Conservation (phyloP, 2,797 vertebrate species). For the Paedocypris micromegethes region DNA sequence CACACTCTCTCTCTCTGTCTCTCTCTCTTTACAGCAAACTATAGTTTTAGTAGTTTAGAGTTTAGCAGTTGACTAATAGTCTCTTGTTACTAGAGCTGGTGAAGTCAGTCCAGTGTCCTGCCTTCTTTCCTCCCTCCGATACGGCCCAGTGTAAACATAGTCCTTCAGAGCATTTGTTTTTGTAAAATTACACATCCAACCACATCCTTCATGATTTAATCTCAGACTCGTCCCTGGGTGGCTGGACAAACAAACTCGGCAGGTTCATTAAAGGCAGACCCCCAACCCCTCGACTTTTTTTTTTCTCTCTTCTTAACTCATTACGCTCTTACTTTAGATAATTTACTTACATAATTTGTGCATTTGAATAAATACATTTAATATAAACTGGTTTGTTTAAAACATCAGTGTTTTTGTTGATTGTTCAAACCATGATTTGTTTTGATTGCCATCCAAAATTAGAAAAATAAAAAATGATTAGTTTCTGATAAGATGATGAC, state of each 20-base stretch:
- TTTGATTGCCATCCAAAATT: no score
- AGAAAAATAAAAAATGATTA: no score
- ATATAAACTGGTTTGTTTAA: no score
- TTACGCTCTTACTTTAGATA: background rate
- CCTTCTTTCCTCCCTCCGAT: conserved; percentile 17
- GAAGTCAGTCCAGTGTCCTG: conserved; percentile 7
- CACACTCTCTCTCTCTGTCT: background rate
- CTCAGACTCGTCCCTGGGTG: conserved; percentile 58
- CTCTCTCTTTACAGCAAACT: conserved; percentile 15
- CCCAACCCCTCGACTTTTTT: conserved; percentile 3
- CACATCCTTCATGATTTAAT: conserved; percentile 66
- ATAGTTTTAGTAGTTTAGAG: conserved; percentile 37
- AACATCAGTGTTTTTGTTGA: no score
- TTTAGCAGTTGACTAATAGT: conserved; percentile 33
- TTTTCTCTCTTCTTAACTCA: conserved; percentile 9
- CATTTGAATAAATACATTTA: no score
- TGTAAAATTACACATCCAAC: conserved; percentile 62
- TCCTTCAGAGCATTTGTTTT: conserved; percentile 52
- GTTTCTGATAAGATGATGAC: no score
- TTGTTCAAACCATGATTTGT: no score
- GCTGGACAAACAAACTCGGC: conserved; percentile 60
- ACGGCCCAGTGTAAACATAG: conserved; percentile 41
- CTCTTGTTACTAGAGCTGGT: conserved; percentile 31
- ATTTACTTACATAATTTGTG: no score
- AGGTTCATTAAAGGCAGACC: conserved; percentile 51